Evolutionary conservation across 2,888 invertebrate genomes (phyloP).

Genomic region (Plebejus argus): DNA sequence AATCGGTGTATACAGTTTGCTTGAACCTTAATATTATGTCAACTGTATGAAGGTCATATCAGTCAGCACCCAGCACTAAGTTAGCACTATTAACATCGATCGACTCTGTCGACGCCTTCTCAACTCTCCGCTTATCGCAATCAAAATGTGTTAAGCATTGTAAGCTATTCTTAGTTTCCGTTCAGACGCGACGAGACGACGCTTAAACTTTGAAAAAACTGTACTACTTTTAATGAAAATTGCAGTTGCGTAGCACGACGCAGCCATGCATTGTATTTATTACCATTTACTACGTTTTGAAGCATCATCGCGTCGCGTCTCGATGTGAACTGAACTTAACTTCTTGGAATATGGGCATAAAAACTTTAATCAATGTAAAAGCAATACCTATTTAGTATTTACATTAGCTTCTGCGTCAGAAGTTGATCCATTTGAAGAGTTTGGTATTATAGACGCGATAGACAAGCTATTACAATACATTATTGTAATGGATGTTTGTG

Average conservation of each 20-base stretch:
- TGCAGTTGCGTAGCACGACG: too few species aligned
- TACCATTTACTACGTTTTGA: too few species aligned
- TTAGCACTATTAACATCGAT: background rate
- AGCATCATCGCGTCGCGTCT: too few species aligned
- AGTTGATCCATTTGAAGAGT: background rate
- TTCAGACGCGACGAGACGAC: too few species aligned
- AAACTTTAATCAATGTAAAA: background rate
- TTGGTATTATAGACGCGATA: background rate
- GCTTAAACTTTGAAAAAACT: too few species aligned
- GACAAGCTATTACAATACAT: background rate
- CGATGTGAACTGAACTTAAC: background rate
- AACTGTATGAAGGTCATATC: too few species aligned
- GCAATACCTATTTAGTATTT: background rate
- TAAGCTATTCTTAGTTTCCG: background rate
- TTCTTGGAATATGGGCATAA: background rate
- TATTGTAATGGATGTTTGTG: slow-evolving; percentile 15
- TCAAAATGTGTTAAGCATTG: background rate
- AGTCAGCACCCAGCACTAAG: background rate
- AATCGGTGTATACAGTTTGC: too few species aligned
- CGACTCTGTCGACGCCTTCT: background rate
- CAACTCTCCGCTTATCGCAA: background rate
- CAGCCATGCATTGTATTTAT: too few species aligned
- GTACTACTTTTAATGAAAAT: too few species aligned
- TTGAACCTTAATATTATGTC: too few species aligned
- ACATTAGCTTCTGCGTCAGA: slow-evolving; percentile 4